Evolutionary conservation across 2,797 vertebrate species (phyloP).

Genomic region (Furcifer pardalis): DNA sequence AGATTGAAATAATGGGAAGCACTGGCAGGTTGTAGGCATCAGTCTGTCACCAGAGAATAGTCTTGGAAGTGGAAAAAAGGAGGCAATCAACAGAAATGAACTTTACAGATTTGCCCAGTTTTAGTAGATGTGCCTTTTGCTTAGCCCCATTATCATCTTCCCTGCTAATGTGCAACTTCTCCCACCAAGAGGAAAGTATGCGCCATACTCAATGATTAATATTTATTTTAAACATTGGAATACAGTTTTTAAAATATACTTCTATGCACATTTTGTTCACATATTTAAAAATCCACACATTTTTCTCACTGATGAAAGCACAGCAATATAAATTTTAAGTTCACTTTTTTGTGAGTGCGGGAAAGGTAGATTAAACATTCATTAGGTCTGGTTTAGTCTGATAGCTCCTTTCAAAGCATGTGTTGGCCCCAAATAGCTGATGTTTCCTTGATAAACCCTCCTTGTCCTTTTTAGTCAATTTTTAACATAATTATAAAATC

Average conservation of each 20-base stretch:
- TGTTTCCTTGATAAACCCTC: background rate
- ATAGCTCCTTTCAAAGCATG: background rate
- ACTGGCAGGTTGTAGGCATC: background rate
- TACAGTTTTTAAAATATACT: too few species aligned
- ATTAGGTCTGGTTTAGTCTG: background rate
- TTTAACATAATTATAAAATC: background rate
- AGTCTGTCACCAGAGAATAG: too few species aligned
- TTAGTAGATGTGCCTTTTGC: too few species aligned
- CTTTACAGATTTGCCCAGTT: too few species aligned
- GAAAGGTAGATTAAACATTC: background rate
- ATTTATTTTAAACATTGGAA: too few species aligned
- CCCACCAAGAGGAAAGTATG: too few species aligned
- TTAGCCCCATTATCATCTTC: too few species aligned
- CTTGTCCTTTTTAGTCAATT: background rate
- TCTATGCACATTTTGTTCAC: too few species aligned
- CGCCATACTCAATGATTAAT: too few species aligned
- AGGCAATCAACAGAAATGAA: too few species aligned
- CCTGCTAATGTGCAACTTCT: too few species aligned
- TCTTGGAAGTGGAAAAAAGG: too few species aligned
- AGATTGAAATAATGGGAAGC: background rate
- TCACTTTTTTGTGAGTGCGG: background rate
- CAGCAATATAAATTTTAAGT: background rate
- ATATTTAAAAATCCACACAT: background rate
- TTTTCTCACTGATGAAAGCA: background rate
- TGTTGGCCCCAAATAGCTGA: background rate